These are phyloP conservation scores for Acleris literana DNA, from an alignment of 2,888 invertebrate genomes.

Conservation along the genomic window DNA sequence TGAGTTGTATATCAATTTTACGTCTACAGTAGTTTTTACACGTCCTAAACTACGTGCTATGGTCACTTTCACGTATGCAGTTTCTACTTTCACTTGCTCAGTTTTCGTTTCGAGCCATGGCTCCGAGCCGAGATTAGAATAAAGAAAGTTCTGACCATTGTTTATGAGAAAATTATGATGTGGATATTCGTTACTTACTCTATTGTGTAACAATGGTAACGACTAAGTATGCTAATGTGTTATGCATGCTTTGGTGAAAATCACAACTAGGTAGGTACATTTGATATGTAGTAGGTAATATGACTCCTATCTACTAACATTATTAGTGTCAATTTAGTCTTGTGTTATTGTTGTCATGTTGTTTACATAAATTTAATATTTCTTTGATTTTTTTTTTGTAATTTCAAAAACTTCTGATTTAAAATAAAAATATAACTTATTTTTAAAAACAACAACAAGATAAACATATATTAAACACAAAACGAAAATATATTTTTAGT, in stretches of 20 bases:
- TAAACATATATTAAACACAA: too few relatives aligned
- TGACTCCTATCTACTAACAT: too few relatives aligned
- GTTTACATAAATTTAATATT: too few relatives aligned
- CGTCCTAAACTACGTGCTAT: conserved; percentile 46
- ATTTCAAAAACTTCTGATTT: too few relatives aligned
- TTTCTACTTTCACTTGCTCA: conserved; percentile 58
- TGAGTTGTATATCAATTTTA: conserved; percentile 11
- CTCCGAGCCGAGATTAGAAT: conserved; percentile 20
- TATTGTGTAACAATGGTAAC: conserved; percentile 27
- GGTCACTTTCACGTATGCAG: conserved; percentile 53
- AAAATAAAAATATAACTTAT: too few relatives aligned
- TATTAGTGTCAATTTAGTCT: too few relatives aligned
- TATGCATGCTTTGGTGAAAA: background rate
- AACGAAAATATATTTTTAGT: too few relatives aligned
- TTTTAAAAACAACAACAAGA: too few relatives aligned
- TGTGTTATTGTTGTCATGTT: too few relatives aligned
- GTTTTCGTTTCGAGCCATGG: conserved; percentile 24
- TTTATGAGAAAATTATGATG: conserved; percentile 24
- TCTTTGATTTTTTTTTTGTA: too few relatives aligned
- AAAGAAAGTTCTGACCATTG: conserved; percentile 28
- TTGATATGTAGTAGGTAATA: background rate
- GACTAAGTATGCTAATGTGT: conserved; percentile 1
- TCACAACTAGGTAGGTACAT: background rate
- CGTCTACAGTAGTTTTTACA: conserved; percentile 16
- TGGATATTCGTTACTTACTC: conserved; percentile 20